Conservation (phyloP, 2,113 vertebrate genomes). For the Barnardius zonarius region DNA sequence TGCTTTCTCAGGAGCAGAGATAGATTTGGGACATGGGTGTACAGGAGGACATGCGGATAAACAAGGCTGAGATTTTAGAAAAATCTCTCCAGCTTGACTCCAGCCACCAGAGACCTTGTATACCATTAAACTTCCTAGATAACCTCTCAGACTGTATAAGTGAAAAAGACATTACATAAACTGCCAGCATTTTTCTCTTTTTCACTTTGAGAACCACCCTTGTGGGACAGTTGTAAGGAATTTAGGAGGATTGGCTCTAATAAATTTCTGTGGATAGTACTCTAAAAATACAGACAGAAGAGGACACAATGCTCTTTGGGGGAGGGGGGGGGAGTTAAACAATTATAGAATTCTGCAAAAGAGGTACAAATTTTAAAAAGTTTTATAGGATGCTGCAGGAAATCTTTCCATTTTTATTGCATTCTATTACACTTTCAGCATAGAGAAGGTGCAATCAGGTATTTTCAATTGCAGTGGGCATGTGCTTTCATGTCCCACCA, state of each 20-base stretch:
- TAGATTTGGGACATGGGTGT: not conserved
- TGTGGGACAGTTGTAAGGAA: constrained; percentile 26
- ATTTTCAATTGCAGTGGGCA: not conserved
- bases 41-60: not conserved
- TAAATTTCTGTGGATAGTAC: not conserved
- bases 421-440: not conserved
- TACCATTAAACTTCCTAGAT: not conserved
- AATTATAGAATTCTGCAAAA: not conserved
- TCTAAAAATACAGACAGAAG: constrained; percentile 18
- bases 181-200: constrained; percentile 35
- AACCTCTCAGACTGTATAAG: not conserved
- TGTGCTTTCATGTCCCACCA: not conserved
- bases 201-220: constrained; percentile 25
- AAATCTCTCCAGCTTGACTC: constrained; percentile 4
- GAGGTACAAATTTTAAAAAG: not conserved
- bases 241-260: constrained; percentile 6
- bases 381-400: not conserved
- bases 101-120: not conserved
- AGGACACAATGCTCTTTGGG: not conserved
- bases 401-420: not conserved
- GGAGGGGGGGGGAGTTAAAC: not conserved
- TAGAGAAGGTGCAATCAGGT: not conserved
- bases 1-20: not conserved
- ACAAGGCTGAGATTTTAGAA: not conserved
- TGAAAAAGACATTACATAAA: constrained; percentile 15